Percentiles rank a stretch among this genome's conserved stretches.
Conservation (phyloP, 2,113 vertebrate species). For the Entosphenus tridentatus region DNA sequence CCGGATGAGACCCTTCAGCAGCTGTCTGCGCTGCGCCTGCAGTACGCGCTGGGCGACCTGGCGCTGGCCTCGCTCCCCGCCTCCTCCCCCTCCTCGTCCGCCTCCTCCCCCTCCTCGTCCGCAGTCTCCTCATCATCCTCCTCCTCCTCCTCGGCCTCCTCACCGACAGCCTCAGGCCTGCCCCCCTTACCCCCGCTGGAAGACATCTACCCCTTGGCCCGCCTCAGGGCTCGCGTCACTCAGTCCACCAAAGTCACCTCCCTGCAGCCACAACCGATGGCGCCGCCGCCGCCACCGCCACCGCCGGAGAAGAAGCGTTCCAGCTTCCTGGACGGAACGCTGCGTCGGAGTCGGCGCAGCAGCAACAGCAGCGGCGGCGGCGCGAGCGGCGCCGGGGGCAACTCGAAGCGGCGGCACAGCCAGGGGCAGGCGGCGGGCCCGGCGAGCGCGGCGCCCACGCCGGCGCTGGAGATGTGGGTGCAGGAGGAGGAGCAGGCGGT, state of each 20-base stretch:
- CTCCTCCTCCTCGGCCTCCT: no score
- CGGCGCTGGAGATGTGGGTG: conserved; percentile 63
- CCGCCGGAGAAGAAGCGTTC: conserved; percentile 46
- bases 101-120: conserved; percentile 19
- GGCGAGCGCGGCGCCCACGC: conserved; percentile 50
- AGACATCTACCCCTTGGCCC: conserved; percentile 55
- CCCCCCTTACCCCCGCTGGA: conserved; percentile 19
- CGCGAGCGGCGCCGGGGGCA: neutral
- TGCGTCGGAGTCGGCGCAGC: conserved; percentile 64
- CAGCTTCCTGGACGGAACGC: conserved; percentile 76
- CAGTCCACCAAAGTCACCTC: conserved; percentile 35
- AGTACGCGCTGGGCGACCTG: conserved; percentile 57
- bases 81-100: conserved; percentile 16
- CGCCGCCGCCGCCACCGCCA: conserved; percentile 20
- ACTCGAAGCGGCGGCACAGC: neutral
- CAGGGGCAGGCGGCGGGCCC: conserved; percentile 16
- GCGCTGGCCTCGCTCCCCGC: neutral
- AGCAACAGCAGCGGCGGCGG: conserved; percentile 23
- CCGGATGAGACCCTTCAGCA: conserved; percentile 83
- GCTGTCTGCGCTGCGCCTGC: conserved; percentile 60
- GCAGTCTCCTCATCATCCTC: no score
- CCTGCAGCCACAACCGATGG: conserved; percentile 15
- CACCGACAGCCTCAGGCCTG: no score
- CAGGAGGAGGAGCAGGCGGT: conserved; percentile 49
- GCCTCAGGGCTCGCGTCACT: conserved; percentile 52